Evolutionary conservation across 2,797 vertebrate genomes (phyloP).

Genomic region (Crossoptilon crossoptilon): DNA sequence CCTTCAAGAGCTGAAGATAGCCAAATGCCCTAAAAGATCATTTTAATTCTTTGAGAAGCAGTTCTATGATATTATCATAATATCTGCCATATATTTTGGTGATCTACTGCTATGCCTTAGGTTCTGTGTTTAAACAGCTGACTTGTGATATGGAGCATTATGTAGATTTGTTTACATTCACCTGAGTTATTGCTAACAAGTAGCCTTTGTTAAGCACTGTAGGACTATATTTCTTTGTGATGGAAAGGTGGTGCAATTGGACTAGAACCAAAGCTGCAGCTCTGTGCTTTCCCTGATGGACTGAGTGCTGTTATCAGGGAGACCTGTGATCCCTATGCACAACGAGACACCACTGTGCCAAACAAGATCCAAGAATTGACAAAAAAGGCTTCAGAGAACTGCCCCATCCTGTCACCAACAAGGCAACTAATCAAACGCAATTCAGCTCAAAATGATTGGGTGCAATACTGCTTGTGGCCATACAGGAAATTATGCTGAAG

Average conservation of each 20-base stretch:
- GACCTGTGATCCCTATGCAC: neutral
- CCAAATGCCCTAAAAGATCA: neutral
- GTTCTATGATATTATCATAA: neutral
- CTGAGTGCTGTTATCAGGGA: neutral
- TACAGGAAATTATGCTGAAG: neutral
- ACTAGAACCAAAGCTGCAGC: neutral
- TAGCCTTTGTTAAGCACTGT: neutral
- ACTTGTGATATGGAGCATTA: neutral
- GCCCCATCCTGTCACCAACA: neutral
- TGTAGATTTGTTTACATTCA: neutral
- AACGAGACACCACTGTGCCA: neutral
- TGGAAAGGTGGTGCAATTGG: neutral
- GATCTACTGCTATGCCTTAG: neutral
- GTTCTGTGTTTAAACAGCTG: neutral
- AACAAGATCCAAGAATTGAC: neutral
- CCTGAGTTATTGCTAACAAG: slow-evolving; percentile 5
- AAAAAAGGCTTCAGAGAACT: neutral
- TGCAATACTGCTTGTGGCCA: neutral
- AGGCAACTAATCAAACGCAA: neutral
- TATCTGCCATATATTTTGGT: neutral
- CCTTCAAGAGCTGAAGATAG: neutral
- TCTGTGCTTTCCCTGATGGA: neutral
- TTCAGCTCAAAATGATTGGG: neutral
- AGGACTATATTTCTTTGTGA: neutral
- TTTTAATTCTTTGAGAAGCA: neutral